Evolutionary conservation across 2,888 invertebrate species (phyloP), one percentile per base, ranked within the genome.

Genomic region (Sphaerolaimus hirsutus): DNA sequence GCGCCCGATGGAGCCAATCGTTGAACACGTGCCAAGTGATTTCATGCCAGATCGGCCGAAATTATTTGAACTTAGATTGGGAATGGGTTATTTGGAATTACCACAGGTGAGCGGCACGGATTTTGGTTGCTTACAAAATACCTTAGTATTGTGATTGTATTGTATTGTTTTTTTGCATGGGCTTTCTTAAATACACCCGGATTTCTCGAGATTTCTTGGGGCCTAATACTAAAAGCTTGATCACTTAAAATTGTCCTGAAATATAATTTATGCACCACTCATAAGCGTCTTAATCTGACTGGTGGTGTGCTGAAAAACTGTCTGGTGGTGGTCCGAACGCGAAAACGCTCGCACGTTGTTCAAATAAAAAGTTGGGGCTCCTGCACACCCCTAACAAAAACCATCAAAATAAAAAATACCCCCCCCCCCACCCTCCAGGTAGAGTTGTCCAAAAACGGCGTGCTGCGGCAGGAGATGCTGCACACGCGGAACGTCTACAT

Each of bases 31-130:
- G 1, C 69, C 74, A 41, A 70, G 71, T 0, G 69, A 76, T 46
- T 79, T 77, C 62, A 57, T 67, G 12, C 76, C 78, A 54, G 66
- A 72, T 0, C 63, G 72, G 17, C 79, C 87, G 1, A 74, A 81
- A 4, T 67, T 93, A 46, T 93, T 91, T 69, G 40, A 40, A 23
- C 7, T 40, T 4, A 4, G 40, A 14, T 73, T 97, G 17, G 93
- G 97, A 42, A 91, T 89, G 83, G 97, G 97, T 1, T 99, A 91
- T 66, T 69, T 97, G 56, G 97, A 99, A 68, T 70, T 97, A 56
- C 93, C 93, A 2, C 97, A 97, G 71, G 81, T 67, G 43, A 51
- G 19, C 57, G 58, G 46, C 46, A 57, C 17, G 1, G 4, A 23
- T 22, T 42, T 21, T 23, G 14, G 42, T 42, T 21, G 42, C 19